These are phyloP conservation scores for Laticauda colubrina DNA, from an alignment of 2,113 vertebrate genomes.

Conservation along the genomic window DNA sequence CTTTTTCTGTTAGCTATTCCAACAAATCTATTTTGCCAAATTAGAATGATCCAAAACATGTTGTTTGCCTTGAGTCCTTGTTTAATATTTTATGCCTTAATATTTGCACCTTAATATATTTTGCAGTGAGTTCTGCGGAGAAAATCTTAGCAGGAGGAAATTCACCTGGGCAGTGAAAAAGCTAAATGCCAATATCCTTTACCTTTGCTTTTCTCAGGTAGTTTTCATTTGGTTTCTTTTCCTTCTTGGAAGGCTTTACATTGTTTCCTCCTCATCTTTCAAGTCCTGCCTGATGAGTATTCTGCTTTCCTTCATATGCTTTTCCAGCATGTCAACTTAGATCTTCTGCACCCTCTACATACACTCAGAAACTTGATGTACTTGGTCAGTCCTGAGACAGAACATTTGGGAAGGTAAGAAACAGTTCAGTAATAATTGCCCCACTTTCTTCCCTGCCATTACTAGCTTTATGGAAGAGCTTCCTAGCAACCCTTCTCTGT, in stretches of 20 bases:
- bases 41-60: fast-evolving
- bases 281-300: conserved; percentile 37
- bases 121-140: conserved; percentile 94
- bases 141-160: conserved; percentile 90
- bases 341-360: conserved; percentile 94
- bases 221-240: not conserved
- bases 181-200: conserved; percentile 93
- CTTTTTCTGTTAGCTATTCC: not conserved
- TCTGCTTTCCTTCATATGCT: conserved; percentile 6
- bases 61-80: not conserved
- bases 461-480: not conserved
- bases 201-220: conserved; percentile 98
- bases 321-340: conserved; percentile 87
- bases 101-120: not conserved
- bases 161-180: conserved; percentile 94
- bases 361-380: conserved; percentile 98
- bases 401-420: conserved; percentile 91
- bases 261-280: conserved; percentile 10
- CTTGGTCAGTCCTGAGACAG: conserved; percentile 86
- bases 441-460: not conserved
- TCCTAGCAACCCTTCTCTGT: not conserved
- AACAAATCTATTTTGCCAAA: not conserved
- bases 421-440: not conserved
- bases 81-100: not conserved
- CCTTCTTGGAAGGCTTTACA: not conserved